These are phyloP conservation scores for Papilio glaucus DNA, from an alignment of 1,140 invertebrate species.

Conservation along the genomic window DNA sequence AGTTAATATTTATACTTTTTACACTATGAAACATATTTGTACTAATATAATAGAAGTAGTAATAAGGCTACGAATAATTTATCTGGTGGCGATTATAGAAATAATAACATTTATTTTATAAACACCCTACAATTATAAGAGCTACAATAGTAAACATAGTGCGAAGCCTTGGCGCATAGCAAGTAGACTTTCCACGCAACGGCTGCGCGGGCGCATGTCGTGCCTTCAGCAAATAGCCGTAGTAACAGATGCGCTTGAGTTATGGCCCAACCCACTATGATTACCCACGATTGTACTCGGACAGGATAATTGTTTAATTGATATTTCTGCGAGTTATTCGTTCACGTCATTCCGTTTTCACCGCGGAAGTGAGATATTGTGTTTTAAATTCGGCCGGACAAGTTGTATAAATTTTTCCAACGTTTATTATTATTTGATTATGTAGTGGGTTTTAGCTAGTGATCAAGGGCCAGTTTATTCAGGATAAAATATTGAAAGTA, in stretches of 20 bases:
- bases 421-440: too few relatives aligned
- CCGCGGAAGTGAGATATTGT: conserved; percentile 74
- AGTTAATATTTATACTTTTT: too few relatives aligned
- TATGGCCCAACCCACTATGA: conserved; percentile 79
- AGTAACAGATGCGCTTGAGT: conserved; percentile 79
- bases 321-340: conserved; percentile 82
- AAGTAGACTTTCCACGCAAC: conserved; percentile 35
- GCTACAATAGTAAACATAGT: not conserved
- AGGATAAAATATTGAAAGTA: too few relatives aligned
- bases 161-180: not conserved
- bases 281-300: conserved; percentile 81
- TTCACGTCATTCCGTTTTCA: conserved; percentile 77
- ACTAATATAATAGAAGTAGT: too few relatives aligned
- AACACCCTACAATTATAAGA: not conserved
- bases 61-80: too few relatives aligned
- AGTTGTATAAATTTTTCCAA: too few relatives aligned
- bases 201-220: conserved; percentile 58
- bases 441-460: too few relatives aligned
- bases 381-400: not conserved
- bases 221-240: conserved; percentile 64
- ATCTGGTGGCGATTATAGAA: too few relatives aligned
- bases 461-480: too few relatives aligned
- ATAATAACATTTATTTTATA: too few relatives aligned
- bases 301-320: conserved; percentile 83
- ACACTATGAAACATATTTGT: too few relatives aligned